Conservation (phyloP, 2,888 invertebrate genomes). For the Scrobipalpa atriplicella region DNA sequence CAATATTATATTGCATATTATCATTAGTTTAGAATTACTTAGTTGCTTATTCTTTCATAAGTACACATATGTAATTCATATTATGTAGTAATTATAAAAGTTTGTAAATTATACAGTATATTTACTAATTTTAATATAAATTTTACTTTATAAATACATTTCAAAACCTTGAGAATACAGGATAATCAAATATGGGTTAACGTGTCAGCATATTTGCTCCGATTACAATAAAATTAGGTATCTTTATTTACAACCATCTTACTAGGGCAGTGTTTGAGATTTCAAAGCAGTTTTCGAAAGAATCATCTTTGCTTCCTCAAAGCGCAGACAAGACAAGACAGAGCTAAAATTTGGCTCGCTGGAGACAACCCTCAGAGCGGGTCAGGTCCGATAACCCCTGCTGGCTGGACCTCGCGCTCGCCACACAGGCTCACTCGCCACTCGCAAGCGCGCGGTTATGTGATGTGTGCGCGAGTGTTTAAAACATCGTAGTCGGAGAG, state of each 20-base stretch:
- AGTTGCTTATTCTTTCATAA: no score
- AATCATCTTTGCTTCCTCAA: not conserved
- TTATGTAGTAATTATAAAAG: no score
- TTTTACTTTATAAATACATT: no score
- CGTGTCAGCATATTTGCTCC: not conserved
- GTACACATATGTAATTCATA: no score
- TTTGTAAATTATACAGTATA: no score
- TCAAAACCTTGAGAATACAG: no score
- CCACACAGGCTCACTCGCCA: conserved; percentile 57
- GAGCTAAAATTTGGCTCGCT: conserved; percentile 20
- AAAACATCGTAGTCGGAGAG: conserved; percentile 73
- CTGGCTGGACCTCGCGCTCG: conserved; percentile 55
- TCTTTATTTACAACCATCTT: no score
- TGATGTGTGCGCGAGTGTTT: conserved; percentile 49
- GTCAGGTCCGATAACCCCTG: conserved; percentile 71
- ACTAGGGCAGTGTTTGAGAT: not conserved
- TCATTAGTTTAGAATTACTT: no score
- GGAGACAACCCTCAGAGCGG: conserved; percentile 52
- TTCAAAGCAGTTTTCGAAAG: not conserved
- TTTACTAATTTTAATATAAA: no score
- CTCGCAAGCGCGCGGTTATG: conserved; percentile 53
- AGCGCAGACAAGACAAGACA: conserved; percentile 9
- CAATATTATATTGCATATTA: no score
- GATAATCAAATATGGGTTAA: no score
- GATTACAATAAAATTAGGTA: not conserved